Evolutionary conservation across 2,797 vertebrate genomes (phyloP).

Genomic region (Chaetodon trifasciatus): DNA sequence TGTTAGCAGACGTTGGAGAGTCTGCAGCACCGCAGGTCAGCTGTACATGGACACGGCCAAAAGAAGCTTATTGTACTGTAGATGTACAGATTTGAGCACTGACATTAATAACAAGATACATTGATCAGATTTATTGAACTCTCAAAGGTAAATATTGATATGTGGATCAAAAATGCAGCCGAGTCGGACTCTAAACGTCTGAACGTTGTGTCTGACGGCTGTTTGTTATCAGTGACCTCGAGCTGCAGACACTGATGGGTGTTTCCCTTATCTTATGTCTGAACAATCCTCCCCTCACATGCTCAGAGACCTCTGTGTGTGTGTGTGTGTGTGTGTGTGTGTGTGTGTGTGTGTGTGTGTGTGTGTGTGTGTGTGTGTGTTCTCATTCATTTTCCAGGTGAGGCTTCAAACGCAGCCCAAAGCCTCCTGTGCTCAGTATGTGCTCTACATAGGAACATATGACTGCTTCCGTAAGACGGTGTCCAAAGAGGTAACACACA

Average conservation of each 20-base stretch:
- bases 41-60: no score
- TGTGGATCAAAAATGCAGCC: no score
- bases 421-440: slow-evolving; percentile 60
- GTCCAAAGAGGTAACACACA: slow-evolving; percentile 81
- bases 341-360: slow-evolving; percentile 15
- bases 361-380: not conserved
- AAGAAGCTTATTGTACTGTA: no score
- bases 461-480: slow-evolving; percentile 87
- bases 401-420: slow-evolving; percentile 86
- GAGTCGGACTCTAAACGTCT: no score
- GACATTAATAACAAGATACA: no score
- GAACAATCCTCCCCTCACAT: slow-evolving; percentile 8
- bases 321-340: slow-evolving; percentile 22
- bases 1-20: no score
- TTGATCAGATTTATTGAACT: no score
- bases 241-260: slow-evolving; percentile 18
- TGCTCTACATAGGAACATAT: slow-evolving; percentile 81
- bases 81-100: no score
- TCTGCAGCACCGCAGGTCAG: no score
- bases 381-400: slow-evolving; percentile 71
- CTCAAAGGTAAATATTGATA: no score
- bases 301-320: not conserved
- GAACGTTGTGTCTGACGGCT: not conserved
- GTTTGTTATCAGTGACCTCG: slow-evolving; percentile 25
- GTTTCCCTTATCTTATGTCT: slow-evolving; percentile 33